Evolutionary conservation across 2,113 vertebrate genomes (phyloP), one percentile per base, ranked within the genome.

Genomic region (Chelonoidis abingdonii): DNA sequence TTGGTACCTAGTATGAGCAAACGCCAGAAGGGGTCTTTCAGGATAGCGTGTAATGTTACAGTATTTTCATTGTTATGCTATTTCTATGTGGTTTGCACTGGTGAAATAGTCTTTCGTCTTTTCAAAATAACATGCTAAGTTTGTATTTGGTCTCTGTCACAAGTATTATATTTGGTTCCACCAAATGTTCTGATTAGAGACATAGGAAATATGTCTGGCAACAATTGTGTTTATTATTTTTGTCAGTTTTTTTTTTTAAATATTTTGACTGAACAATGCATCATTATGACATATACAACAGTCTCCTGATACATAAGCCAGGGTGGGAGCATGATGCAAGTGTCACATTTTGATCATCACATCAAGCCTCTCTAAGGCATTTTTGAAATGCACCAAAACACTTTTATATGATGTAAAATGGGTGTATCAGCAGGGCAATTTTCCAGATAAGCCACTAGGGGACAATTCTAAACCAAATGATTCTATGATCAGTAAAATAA

Each of bases 391-490:
- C 5, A 59, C 75, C 21, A 21, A 87, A 21, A 85, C 92, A 93
- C 3, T 54, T 38, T 2, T 97, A 35, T 5, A 86, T 16, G 69
- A 82, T 11, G 54, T 69, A 93, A 80, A 86, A 94, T 3, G 35
- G 84, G 41, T 44, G 27, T 87, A 8, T 44, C 86, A 95, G 52
- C 79, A 91, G 89, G 92, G 85, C 56, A 84, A 50, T 88, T 95
- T 90, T 94, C 85, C 35, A 2, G 11, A 47, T 1, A 35, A 89
- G 78, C 89, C 96, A 88, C 95, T 94, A 97, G 95, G 90, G 96
- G 94, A 83, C 97, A 93, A 93, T 9, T 72, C 9, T 84, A 93
- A 96, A 57, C 53, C 89, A 89, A 92, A 90, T 56, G 82, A 93
- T 69, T 50, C 54, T 50, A 13, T 75, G 25, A 22, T 87, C 41